Percentiles rank a stretch among this genome's conserved stretches.
Evolutionary conservation across 2,113 vertebrate genomes (phyloP).

Genomic region (Megatriorchis doriae): DNA sequence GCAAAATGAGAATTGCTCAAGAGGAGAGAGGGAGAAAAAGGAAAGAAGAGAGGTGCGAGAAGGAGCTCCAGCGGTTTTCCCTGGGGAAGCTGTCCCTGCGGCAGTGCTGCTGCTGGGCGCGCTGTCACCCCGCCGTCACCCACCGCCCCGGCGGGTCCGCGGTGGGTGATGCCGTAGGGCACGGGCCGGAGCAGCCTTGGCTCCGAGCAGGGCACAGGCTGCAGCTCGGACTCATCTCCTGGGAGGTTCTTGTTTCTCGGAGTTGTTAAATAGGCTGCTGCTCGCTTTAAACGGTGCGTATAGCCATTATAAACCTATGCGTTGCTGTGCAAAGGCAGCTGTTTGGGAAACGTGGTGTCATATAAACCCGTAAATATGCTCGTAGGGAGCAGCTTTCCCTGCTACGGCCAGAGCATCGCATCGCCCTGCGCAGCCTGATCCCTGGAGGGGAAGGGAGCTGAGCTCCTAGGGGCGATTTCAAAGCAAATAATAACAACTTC

Average conservation of each 20-base stretch:
- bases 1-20: neutral
- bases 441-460: neutral
- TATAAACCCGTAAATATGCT: fast-evolving
- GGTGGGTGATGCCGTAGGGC: too few species aligned
- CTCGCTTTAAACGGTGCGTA: fast-evolving
- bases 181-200: neutral
- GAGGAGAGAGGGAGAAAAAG: neutral
- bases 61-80: neutral
- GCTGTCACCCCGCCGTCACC: neutral
- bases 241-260: too few species aligned
- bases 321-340: neutral
- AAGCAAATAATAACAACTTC: neutral
- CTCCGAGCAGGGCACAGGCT: neutral
- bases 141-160: too few species aligned
- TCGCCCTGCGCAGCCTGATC: neutral
- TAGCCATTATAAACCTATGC: fast-evolving
- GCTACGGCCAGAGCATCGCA: neutral
- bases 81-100: fast-evolving
- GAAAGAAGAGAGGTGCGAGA: neutral
- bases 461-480: neutral
- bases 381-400: neutral
- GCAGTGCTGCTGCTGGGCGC: neutral
- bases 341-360: neutral
- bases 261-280: neutral
- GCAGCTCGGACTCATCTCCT: neutral